Base-by-base conservation (phyloP, 2,797 vertebrate genomes). In the Tangara arthus region DNA sequence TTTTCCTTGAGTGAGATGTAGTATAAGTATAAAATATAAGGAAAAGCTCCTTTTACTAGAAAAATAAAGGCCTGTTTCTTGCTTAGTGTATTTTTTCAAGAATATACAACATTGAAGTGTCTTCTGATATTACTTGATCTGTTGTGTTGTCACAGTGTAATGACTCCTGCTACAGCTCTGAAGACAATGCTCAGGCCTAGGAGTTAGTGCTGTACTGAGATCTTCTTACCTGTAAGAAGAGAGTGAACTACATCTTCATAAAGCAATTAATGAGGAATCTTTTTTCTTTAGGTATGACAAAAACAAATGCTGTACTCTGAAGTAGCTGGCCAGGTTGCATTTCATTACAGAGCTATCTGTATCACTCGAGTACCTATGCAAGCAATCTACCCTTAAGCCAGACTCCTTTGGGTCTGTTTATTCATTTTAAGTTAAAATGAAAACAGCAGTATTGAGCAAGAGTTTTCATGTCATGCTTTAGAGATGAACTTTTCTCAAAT, bases 391-490 rank as follows among this genome's bases (percentile, higher is more conserved):
- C 55, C 37, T 86, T 49, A 78, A 92, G 47, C 39, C 89, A 92
- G 61, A 28, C 20, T 92, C 22, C 37, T 84, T 90, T 88, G 37
- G 34, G 69, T 79, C 61, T 96, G 69, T 92, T 93, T 94, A 70
- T 81, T 81, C 49, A 10, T 66, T 90, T 76, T 82, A 52, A 94
- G 59, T 73, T 82, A 76, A 94, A 95, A 86, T 46, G 52, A 92
- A 94, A 96, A 79, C 91, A 96, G 69, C 10, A 4, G 15, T 84
- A 56, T 90, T 96, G 92, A 89, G 94, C 89, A 95, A 95, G 59
- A 87, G 27, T 65, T 89, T 81, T 90, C 72, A 23, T 91, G 89
- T 88, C 73, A 63, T 76, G 79, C 73, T 90, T 96, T 73, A 68
- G 87, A 91, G 82, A 47, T 86, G 76, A 92, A 92, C 47, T 90